Base-by-base conservation (phyloP, 2,113 vertebrate genomes). In the Nanorana parkeri region DNA sequence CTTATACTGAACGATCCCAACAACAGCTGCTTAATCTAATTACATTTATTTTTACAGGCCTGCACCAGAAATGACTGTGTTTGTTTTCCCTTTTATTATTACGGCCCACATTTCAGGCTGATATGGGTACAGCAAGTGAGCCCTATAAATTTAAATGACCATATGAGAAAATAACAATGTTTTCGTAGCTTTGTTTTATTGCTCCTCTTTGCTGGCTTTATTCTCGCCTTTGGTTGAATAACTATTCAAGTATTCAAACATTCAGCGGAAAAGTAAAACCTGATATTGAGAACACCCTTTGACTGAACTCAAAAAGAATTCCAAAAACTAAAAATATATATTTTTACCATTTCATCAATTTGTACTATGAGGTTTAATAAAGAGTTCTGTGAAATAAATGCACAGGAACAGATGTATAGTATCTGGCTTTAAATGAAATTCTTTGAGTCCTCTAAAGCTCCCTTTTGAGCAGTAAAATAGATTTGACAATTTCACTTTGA, bases 401-500 rank as follows among this genome's bases (percentile, higher is more conserved):
- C 21, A 76, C 13, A 29, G 63, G 61, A 83, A 83, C 80, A 83
- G 80, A 83, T 83, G 80, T 68, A 61, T 28, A 68, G 41, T 58
- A 75, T 32, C 17, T 66, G 51, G 71, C 69, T 41, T 26, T 29
- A 81, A 81, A 68, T 56, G 24, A 36, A 64, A 20, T 75, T 75
- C 58, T 75, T 54, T 28, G 75, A 82, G 41, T 47, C 28, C 28
- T 52, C 28, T 41, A 74, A 68, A 5, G 63, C 72, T 83, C 80
- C 80, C 80, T 28, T 68, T 68, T 54, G 8, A 76, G 80, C 55
- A 36, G 72, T 83, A 83, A 83, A 83, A 83, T 72, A 41, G 71
- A 83, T 75, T 75, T 76, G 72, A 76, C 69, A 66, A 83, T 83
- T 83, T 83, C 63, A 60, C 72, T 83, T 75, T 76, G 64, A 23